These are phyloP conservation scores for Hystrix brachyura DNA, from an alignment of 2,113 vertebrate species.

Conservation along the genomic window DNA sequence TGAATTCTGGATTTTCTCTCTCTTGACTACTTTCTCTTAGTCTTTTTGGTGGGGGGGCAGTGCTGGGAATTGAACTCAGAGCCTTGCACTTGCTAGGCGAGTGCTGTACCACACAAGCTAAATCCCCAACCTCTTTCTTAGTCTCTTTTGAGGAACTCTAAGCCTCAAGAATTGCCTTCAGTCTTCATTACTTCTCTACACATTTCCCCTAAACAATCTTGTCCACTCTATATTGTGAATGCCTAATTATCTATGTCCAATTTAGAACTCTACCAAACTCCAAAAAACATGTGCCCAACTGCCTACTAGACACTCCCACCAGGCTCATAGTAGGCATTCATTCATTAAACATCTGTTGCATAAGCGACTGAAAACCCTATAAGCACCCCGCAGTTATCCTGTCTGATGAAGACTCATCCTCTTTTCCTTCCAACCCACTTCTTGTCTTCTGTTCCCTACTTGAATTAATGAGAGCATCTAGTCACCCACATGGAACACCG, in stretches of 20 bases:
- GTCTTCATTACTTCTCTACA: neutral
- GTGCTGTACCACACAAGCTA: too few relatives aligned
- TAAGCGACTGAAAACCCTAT: conserved; percentile 24
- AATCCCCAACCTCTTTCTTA: neutral
- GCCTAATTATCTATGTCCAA: neutral
- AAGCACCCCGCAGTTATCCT: neutral
- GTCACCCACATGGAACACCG: neutral
- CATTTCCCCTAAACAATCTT: neutral
- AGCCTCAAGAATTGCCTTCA: neutral
- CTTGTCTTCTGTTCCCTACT: neutral
- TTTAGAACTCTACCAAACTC: neutral
- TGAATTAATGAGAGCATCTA: neutral
- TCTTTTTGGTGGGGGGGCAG: neutral
- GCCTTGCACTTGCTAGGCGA: too few relatives aligned
- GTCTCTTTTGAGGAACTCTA: neutral
- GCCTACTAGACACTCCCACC: neutral
- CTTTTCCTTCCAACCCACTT: neutral
- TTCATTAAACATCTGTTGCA: conserved; percentile 27
- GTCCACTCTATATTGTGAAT: neutral
- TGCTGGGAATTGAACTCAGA: too few relatives aligned
- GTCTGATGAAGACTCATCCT: neutral
- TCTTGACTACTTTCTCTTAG: neutral
- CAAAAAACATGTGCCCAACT: neutral
- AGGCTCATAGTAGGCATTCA: neutral
- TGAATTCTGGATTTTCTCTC: conserved; percentile 40